Evolutionary conservation across 2,797 vertebrate genomes (phyloP), one percentile per base, ranked within the genome.

Genomic region (Gastrophryne carolinensis): DNA sequence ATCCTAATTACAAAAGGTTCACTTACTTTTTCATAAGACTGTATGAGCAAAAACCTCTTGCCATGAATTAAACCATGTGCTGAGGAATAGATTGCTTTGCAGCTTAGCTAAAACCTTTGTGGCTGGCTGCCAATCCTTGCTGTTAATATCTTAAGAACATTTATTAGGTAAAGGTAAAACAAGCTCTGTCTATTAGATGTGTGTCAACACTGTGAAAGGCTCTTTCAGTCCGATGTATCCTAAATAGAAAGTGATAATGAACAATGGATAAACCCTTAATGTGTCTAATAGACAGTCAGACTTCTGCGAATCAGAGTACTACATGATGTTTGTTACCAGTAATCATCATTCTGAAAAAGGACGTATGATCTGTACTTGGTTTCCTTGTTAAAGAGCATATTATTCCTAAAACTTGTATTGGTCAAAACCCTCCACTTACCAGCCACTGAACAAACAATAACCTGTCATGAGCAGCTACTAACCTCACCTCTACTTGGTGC

Each of bases 131-230:
- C 74, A 77, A 32, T 47, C 13, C 57, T 47, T 5, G 19, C 58
- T 77, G 66, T 57, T 77, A 68, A 77, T 77, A 63, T 70, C 66
- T 63, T 70, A 69, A 63, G 73, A 62, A 63, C 65, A 53, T 76
- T 76, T 77, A 39, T 77, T 57, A 56, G 49, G 30, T 44, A 63
- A 64, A 56, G 66, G 34, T 64, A 71, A 64, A 64, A 77, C 64
- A 64, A 56, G 74, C 74, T 70, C 37, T 49, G 39, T 70, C 29
- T 64, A 35, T 77, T 62, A 70, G 66, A 70, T 57, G 58, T 77
- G 66, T 70, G 74, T 77, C 74, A 63, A 70, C 66, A 63, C 70
- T 57, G 66, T 64, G 49, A 70, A 70, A 70, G 30, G 44, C 66
- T 70, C 58, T 47, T 77, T 77, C 74, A 54, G 41, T 34, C 24